Conservation (phyloP, 2,113 vertebrate species). For the Hemicordylus capensis region DNA sequence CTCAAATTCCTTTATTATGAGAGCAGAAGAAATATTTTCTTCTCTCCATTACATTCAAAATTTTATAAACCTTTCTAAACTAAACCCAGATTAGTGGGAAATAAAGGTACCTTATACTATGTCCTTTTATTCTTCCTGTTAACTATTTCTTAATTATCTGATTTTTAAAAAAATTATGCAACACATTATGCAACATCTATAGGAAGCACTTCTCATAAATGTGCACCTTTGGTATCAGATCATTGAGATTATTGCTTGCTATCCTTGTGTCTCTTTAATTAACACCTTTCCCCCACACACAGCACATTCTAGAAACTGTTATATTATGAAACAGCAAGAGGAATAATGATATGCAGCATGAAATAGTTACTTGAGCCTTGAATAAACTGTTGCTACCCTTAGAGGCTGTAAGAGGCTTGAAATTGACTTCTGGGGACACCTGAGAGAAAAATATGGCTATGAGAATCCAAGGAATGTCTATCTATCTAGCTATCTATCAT, state of each 20-base stretch:
- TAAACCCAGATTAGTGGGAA: not conserved
- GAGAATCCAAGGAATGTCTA: rapidly evolving
- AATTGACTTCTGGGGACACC: not conserved
- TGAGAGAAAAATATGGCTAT: not conserved
- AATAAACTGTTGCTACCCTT: conserved; percentile 42
- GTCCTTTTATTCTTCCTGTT: not conserved
- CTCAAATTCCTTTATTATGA: not conserved
- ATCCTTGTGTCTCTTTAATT: conserved; percentile 34
- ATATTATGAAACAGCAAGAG: conserved; percentile 35
- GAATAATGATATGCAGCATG: conserved; percentile 9
- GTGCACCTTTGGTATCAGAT: not conserved
- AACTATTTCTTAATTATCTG: not conserved
- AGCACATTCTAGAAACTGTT: not conserved
- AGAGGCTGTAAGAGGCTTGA: conserved; percentile 27
- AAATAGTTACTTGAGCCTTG: conserved; percentile 11
- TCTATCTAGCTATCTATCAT: too few relatives aligned
- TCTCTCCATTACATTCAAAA: too few relatives aligned
- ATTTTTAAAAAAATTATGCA: not conserved
- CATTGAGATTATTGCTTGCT: not conserved
- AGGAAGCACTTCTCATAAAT: conserved; percentile 27
- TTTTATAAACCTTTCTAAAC: not conserved
- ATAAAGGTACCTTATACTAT: not conserved
- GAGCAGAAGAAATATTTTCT: not conserved
- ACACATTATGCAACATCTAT: not conserved
- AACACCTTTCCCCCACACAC: conserved; percentile 5